phyloP scores from a whole-genome alignment of 1,140 invertebrate species.

The Aricia agestis region DNA sequence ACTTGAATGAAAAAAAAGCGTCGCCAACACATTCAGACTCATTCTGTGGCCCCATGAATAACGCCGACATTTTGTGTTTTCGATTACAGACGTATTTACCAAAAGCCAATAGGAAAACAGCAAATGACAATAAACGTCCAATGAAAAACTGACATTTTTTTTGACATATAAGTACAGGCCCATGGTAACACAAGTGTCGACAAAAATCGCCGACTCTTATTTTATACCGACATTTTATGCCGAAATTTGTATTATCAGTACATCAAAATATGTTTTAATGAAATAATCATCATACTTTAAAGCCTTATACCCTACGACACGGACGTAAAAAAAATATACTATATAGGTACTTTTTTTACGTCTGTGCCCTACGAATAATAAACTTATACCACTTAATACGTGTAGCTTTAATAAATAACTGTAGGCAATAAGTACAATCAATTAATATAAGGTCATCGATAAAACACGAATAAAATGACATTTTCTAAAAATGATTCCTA shows the following conservation, averaged over 20 bases:
- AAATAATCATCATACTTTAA: too few species aligned
- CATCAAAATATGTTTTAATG: neutral
- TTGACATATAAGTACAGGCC: conserved; percentile 44
- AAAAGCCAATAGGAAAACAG: conserved; percentile 40
- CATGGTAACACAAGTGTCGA: conserved; percentile 35
- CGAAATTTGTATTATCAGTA: conserved; percentile 34
- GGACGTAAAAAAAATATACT: too few species aligned
- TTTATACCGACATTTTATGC: conserved; percentile 42
- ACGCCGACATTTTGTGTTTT: conserved; percentile 55
- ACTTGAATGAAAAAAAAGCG: conserved; percentile 59
- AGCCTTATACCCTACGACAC: too few species aligned
- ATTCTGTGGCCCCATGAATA: conserved; percentile 37
- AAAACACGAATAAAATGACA: too few species aligned
- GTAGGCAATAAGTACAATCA: too few species aligned
- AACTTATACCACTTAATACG: too few species aligned
- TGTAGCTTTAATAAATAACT: too few species aligned
- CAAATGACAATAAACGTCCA: conserved; percentile 28
- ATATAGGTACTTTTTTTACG: too few species aligned
- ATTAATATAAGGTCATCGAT: too few species aligned
- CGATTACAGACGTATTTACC: conserved; percentile 23
- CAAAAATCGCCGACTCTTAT: conserved; percentile 44
- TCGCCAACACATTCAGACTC: conserved; percentile 53
- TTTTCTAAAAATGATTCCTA: too few species aligned
- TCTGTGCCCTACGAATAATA: too few species aligned
- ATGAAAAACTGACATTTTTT: conserved; percentile 25